Base-by-base conservation (phyloP, 2,888 invertebrate species). In the Amphipoea lucens region DNA sequence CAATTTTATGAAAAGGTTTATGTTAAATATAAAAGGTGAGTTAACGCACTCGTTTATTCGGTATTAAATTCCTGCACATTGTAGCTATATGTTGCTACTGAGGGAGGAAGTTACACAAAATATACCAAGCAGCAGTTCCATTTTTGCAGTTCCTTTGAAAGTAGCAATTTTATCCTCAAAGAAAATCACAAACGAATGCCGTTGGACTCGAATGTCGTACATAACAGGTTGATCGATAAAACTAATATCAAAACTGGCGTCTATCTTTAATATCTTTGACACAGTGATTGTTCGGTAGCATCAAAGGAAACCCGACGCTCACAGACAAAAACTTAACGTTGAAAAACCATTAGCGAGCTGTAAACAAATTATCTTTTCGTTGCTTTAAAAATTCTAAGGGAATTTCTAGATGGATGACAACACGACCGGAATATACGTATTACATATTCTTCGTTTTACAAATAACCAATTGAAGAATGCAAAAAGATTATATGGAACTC, bases 381-480 rank as follows among this genome's bases (percentile, higher is more conserved):
- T 85, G 68, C 80, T 83, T 75, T 79, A 84, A 86, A 88, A 86
- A 48, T 62, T 81, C 62, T 51, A 66, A 76, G 36, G 86, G 89
- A 90, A 91, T 91, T 93, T 91, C 86, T 86, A 83, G 86, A 86
- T 81, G 88, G 88, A 90, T 90, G 91, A 89, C 90, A 90, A 90
- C 84, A 83, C 85, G 89, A 91, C 90, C 87, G 81, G 85, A 88
- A 90, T 91, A 89, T 91, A 89, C 29, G n/a, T 71, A 71, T 71
- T 36, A 78, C n/a, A 70, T 57, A 89, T 87, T 89, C 84, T 79
- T 60, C 60, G 40, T 54, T 74, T 42, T 63, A 62, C 48, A 74
- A 60, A 66, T 45, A 60, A 65, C 51, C 67, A 62, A 60, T 40
- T 51, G n/a, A 83, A 71, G 11, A 82, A 76, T 68, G 11, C 12